Evolutionary conservation across 2,113 vertebrate species (phyloP).

Genomic region (Eublepharis macularius): DNA sequence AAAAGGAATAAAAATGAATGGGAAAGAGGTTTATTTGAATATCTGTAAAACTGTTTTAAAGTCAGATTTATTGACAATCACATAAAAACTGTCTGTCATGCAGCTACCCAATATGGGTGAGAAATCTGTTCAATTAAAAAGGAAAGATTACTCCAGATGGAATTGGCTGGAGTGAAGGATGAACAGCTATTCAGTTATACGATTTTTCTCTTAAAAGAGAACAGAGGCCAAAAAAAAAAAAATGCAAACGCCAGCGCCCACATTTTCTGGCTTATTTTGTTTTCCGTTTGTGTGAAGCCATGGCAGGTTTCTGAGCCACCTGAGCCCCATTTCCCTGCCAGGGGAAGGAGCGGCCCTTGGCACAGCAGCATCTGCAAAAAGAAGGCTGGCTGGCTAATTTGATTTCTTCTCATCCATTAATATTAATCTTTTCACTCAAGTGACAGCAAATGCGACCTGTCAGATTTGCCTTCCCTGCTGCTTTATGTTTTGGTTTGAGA

Average conservation of each 20-base stretch:
- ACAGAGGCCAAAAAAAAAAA: slow-evolving; percentile 18
- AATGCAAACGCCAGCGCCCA: neutral
- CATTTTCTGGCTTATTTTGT: slow-evolving; percentile 38
- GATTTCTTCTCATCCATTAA: slow-evolving; percentile 62
- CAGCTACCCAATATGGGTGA: slow-evolving; percentile 66
- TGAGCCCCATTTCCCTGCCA: slow-evolving; percentile 34
- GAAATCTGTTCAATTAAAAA: slow-evolving; percentile 67
- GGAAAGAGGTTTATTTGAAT: slow-evolving; percentile 59
- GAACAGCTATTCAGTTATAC: slow-evolving; percentile 44
- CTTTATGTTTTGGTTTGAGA: slow-evolving; percentile 25
- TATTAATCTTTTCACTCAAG: slow-evolving; percentile 57
- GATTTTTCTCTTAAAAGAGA: slow-evolving; percentile 47
- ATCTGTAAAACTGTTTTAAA: slow-evolving; percentile 53
- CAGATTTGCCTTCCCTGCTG: slow-evolving; percentile 40
- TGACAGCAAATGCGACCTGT: slow-evolving; percentile 39
- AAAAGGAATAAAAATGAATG: slow-evolving; percentile 37
- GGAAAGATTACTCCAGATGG: slow-evolving; percentile 67
- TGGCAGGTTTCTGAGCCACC: slow-evolving; percentile 54
- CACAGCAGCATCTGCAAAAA: slow-evolving; percentile 53
- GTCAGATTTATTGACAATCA: slow-evolving; percentile 64
- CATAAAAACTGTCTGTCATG: slow-evolving; percentile 67
- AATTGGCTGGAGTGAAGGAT: slow-evolving; percentile 35
- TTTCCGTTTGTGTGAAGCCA: slow-evolving; percentile 45
- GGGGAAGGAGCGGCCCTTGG: slow-evolving; percentile 49
- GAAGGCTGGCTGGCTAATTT: slow-evolving; percentile 61